Conservation (phyloP, 2,797 vertebrate genomes). For the Anniella stebbinsi region DNA sequence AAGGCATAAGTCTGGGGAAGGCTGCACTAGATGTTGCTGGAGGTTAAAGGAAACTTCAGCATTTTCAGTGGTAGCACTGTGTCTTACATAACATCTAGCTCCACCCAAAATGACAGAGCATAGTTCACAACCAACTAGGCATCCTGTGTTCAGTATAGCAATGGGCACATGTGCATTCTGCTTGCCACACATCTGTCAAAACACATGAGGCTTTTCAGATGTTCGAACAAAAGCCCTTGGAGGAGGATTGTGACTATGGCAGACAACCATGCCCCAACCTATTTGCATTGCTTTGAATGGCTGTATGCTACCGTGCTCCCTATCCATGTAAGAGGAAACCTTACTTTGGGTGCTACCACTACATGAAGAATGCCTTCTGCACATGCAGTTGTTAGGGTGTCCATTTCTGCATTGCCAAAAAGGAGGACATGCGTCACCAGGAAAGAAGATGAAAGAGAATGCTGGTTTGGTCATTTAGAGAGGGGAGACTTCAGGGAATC, state of each 20-base stretch:
- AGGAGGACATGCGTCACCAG: too few relatives aligned
- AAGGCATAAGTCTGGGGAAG: background rate
- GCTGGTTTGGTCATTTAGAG: background rate
- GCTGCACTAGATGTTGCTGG: background rate
- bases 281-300: background rate
- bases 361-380: background rate
- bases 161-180: background rate
- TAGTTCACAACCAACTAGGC: background rate
- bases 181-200: background rate
- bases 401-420: too few relatives aligned
- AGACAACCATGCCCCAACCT: background rate
- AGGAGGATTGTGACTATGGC: too few relatives aligned
- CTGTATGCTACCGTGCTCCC: background rate
- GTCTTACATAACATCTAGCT: background rate
- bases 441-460: too few relatives aligned
- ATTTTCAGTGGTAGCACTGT: background rate
- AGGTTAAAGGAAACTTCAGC: background rate
- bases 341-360: background rate
- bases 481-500: background rate
- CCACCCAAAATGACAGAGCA: background rate
- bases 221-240: background rate
- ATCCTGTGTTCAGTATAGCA: background rate
- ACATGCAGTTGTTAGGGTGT: background rate
- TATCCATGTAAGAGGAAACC: background rate
- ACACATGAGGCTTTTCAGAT: background rate